These are phyloP conservation scores for Plectropomus leopardus DNA, from an alignment of 2,113 vertebrate species.

Conservation along the genomic window DNA sequence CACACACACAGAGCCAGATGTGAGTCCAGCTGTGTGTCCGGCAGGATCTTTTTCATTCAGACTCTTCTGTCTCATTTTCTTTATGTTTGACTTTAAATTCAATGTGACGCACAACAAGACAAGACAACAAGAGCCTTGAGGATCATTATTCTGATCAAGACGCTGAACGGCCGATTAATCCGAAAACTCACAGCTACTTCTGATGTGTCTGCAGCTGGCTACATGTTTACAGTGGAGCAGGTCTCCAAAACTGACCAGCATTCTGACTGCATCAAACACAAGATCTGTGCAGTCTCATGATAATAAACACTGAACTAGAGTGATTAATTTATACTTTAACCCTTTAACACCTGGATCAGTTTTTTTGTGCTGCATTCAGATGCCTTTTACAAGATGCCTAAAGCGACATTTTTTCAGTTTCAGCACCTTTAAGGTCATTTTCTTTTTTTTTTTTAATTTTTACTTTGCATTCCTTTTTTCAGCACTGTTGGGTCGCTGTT, in stretches of 20 bases:
- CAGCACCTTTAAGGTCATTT: no score
- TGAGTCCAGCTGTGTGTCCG: conserved; percentile 29
- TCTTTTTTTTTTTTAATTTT: no score
- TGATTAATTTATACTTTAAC: not conserved
- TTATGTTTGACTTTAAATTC: conserved; percentile 14
- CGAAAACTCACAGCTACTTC: not conserved
- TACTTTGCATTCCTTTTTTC: no score
- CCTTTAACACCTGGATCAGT: no score
- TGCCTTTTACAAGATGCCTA: no score
- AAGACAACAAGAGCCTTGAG: not conserved
- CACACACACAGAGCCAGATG: conserved; percentile 24
- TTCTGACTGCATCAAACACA: not conserved
- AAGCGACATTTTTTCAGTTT: no score
- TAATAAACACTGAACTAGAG: no score
- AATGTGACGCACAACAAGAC: not conserved
- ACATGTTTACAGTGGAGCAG: not conserved
- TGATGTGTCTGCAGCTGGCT: not conserved
- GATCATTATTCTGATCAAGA: conserved; percentile 1
- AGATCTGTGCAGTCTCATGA: not conserved
- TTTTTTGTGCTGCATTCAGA: no score
- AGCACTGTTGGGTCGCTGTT: no score
- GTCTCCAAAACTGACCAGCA: not conserved
- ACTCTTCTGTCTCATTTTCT: not conserved
- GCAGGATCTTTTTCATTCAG: conserved; percentile 7
- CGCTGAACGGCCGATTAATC: not conserved